Evolutionary conservation across 2,797 vertebrate genomes (phyloP), one percentile per base, ranked within the genome.

Genomic region (Pseudochaenichthys georgianus): DNA sequence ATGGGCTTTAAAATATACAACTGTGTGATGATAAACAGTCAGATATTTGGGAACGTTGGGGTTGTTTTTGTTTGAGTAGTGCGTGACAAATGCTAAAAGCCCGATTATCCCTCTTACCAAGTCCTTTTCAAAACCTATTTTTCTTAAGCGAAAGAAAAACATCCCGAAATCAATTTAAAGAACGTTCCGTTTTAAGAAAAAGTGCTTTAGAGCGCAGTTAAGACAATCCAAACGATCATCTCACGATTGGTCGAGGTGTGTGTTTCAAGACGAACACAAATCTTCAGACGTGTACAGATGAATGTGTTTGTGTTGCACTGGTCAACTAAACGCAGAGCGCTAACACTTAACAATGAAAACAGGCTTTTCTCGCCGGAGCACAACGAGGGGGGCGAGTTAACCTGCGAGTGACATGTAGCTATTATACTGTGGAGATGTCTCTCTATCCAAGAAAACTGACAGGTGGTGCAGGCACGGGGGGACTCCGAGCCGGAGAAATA

Each of bases 361-460:
- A 77, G 63, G 65, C 64, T 77, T 70, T 80, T 79, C 68, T 81
- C 63, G 50, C 58, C 68, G 51, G 71, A 86, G 77, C 82, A 70
- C 79, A 58, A 60, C 64, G 77, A 87, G 75, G 74, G 64, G 72
- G 75, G 71, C 69, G 68, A 79, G 82, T 84, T 81, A 89, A 87
- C 78, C 65, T 86, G 65, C 76, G 78, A 81, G 78, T 77, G 84
- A 81, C 84, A 79, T 70, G 80, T 57, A 68, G 83, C 28, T 28
- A 54, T 84, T 82, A 75, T 16, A 68, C 77, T 63, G 73, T 3
- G 54, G 73, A 59, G 48, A 50, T 45, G 42, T 54, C 48, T 54
- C 52, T 58, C 69, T 74, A 78, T 75, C 59, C 7, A 17, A 78
- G 63, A 65, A 64, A 66, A 65, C 52, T 69, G 73, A 45, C 82